Conservation (phyloP, 2,888 invertebrate genomes). For the Syrphus vitripennis region DNA sequence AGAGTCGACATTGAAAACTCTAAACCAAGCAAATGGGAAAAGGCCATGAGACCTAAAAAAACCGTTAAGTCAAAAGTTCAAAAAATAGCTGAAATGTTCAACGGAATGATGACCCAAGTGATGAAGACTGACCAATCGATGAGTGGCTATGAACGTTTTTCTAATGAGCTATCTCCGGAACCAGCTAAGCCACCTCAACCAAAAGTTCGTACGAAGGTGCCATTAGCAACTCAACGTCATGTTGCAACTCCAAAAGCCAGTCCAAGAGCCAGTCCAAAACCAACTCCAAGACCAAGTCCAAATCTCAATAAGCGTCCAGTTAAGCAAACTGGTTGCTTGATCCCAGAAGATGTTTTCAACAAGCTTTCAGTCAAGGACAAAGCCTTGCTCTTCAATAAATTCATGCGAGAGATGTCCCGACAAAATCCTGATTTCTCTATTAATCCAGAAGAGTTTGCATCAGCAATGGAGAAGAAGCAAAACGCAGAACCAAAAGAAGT, state of each 20-base stretch:
- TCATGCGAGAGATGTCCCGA: slow-evolving; percentile 76
- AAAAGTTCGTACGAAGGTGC: not conserved
- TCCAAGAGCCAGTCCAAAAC: slow-evolving; percentile 16
- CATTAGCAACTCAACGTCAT: not conserved
- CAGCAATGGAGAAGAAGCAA: not conserved
- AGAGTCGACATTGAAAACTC: not conserved
- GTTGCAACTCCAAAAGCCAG: not conserved
- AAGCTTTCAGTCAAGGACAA: slow-evolving; percentile 79
- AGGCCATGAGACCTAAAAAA: not conserved
- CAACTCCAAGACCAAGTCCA: slow-evolving; percentile 22
- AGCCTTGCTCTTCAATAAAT: slow-evolving; percentile 76
- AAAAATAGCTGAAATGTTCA: slow-evolving; percentile 78
- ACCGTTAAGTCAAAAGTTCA: slow-evolving; percentile 74
- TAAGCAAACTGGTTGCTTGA: slow-evolving; percentile 73
- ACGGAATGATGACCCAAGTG: slow-evolving; percentile 76
- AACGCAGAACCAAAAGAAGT: slow-evolving; percentile 63
- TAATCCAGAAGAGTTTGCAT: slow-evolving; percentile 68
- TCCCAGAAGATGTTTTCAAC: slow-evolving; percentile 77
- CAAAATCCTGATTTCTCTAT: slow-evolving; percentile 76
- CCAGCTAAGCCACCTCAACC: slow-evolving; percentile 11
- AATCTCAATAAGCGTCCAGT: slow-evolving; percentile 1
- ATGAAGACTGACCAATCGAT: slow-evolving; percentile 72
- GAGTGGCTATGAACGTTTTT: slow-evolving; percentile 71
- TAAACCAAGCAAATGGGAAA: slow-evolving; percentile 23
- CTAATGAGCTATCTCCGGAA: slow-evolving; percentile 71